These are phyloP conservation scores for Melinopterus prodromus DNA, from an alignment of 2,888 invertebrate genomes.

Conservation along the genomic window DNA sequence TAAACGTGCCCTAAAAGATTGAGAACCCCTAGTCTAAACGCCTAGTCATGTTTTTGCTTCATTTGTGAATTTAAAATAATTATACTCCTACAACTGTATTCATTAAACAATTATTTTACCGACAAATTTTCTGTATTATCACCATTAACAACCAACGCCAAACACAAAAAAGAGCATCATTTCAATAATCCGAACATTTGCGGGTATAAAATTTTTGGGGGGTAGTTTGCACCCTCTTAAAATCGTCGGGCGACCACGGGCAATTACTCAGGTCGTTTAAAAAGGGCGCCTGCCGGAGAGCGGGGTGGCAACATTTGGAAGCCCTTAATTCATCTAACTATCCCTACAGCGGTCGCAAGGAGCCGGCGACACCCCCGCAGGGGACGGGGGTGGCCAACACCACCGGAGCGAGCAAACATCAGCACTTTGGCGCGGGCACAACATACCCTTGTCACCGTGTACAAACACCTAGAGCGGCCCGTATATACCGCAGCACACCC, in stretches of 20 bases:
- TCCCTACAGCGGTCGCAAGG: conserved; percentile 4
- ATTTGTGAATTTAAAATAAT: no score
- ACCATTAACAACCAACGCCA: no score
- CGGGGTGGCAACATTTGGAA: neutral
- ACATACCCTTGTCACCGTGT: conserved; percentile 23
- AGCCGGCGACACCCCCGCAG: neutral
- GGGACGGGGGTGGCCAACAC: neutral
- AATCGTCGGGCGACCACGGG: neutral
- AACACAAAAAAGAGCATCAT: neutral
- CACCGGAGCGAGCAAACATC: conserved; percentile 13
- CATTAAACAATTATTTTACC: no score
- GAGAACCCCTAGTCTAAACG: no score
- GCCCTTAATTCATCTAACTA: conserved; percentile 4
- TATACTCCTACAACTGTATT: no score
- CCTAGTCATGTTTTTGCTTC: no score
- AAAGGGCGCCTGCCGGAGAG: neutral
- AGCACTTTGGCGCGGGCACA: conserved; percentile 18
- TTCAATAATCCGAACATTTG: neutral
- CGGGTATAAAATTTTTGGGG: neutral
- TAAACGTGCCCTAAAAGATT: no score
- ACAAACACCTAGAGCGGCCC: conserved; percentile 17
- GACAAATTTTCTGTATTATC: no score
- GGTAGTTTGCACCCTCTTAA: neutral
- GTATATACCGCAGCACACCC: conserved; percentile 9
- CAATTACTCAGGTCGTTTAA: conserved; percentile 4